Percentiles rank a stretch among this genome's conserved stretches.
Evolutionary conservation across 2,888 invertebrate genomes (phyloP).

Genomic region (Pammene fasciana): DNA sequence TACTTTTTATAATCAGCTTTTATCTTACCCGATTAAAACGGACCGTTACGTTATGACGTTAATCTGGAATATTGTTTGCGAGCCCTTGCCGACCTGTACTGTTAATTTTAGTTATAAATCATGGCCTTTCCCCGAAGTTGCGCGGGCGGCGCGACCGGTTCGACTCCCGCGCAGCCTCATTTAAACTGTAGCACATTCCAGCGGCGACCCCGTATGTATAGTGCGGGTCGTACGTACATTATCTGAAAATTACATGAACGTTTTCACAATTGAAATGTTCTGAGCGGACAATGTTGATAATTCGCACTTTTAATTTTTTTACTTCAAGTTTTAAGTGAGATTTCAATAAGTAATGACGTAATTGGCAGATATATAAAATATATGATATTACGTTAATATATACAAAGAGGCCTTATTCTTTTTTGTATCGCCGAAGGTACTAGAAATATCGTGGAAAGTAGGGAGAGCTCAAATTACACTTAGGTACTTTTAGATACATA

Average conservation of each 20-base stretch:
- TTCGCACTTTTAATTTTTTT: too few relatives aligned
- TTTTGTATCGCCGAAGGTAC: too few relatives aligned
- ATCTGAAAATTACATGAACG: neutral
- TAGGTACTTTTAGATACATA: too few relatives aligned
- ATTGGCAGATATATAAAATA: too few relatives aligned
- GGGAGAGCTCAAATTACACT: too few relatives aligned
- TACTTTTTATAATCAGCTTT: slow-evolving; percentile 1
- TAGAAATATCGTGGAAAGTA: too few relatives aligned
- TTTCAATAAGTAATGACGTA: too few relatives aligned
- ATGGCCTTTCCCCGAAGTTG: slow-evolving; percentile 80
- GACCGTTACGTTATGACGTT: slow-evolving; percentile 35
- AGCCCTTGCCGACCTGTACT: slow-evolving; percentile 35
- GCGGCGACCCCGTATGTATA: slow-evolving; percentile 63
- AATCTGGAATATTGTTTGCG: slow-evolving; percentile 35
- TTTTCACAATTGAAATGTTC: too few relatives aligned
- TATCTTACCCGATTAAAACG: slow-evolving; percentile 14
- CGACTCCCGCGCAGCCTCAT: slow-evolving; percentile 77
- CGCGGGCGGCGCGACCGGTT: slow-evolving; percentile 76
- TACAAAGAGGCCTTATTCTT: too few relatives aligned
- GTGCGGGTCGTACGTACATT: slow-evolving; percentile 47
- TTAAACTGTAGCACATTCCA: slow-evolving; percentile 84
- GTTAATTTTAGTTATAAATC: slow-evolving; percentile 80
- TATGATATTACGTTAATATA: too few relatives aligned
- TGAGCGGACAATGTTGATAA: too few relatives aligned
- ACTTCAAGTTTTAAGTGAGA: too few relatives aligned